Conservation (phyloP, 2,797 vertebrate genomes). For the Lepilemur septentrionalis region DNA sequence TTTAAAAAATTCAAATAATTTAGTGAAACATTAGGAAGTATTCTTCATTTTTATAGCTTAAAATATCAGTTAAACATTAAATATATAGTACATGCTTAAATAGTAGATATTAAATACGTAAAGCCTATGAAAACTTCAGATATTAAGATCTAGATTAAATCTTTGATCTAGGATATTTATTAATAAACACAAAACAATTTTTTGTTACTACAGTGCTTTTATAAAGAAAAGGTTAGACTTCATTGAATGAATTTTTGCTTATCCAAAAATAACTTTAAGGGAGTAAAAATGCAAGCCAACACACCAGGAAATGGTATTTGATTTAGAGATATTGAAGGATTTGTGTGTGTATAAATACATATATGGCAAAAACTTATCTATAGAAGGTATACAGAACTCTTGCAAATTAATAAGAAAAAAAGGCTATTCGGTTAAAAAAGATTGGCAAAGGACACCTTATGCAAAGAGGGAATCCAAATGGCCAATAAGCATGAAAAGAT, state of each 20-base stretch:
- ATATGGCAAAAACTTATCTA: background rate
- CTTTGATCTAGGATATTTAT: slow-evolving; percentile 6
- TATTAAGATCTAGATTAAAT: slow-evolving; percentile 21
- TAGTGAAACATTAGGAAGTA: background rate
- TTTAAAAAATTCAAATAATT: background rate
- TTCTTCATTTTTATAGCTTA: background rate
- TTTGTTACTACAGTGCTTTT: slow-evolving; percentile 18
- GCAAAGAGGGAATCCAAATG: background rate
- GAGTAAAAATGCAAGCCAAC: background rate
- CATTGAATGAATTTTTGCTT: background rate
- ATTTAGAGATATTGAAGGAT: background rate
- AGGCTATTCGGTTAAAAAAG: background rate
- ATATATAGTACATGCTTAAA: background rate
- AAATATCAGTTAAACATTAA: background rate
- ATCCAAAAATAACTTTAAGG: background rate
- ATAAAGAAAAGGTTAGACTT: slow-evolving; percentile 12
- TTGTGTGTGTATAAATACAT: background rate
- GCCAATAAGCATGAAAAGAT: background rate
- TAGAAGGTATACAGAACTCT: background rate
- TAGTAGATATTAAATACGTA: background rate
- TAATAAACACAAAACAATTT: slow-evolving; percentile 15
- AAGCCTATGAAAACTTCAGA: background rate
- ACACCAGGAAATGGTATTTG: background rate
- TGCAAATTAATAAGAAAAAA: background rate
- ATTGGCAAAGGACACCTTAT: background rate